phyloP scores from a whole-genome alignment of 64 coral and sea anemone genomes.

The Montipora foliosa region DNA sequence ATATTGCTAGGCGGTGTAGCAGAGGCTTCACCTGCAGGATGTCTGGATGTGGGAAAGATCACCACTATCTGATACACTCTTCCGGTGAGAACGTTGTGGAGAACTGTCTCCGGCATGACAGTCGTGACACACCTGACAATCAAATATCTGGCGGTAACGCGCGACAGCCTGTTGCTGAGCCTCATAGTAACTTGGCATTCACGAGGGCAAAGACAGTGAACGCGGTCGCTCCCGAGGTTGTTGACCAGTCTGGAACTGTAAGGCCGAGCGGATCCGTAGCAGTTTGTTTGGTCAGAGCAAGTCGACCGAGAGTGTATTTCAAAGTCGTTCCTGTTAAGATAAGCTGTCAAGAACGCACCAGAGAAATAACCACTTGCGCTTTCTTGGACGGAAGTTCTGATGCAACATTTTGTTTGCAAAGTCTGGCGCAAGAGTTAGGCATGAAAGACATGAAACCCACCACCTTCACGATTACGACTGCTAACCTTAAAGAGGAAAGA shows the following conservation, averaged over 20 bases:
- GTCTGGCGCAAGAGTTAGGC: constrained; percentile 34
- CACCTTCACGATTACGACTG: neutral
- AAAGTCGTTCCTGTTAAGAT: constrained; percentile 76
- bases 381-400: constrained; percentile 70
- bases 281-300: constrained; percentile 17
- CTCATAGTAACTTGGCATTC: too few relatives aligned
- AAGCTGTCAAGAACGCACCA: constrained; percentile 18
- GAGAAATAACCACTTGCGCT: constrained; percentile 51
- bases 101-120: neutral
- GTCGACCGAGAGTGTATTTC: constrained; percentile 64
- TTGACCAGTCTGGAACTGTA: neutral
- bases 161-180: too few relatives aligned
- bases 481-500: neutral
- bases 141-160: too few relatives aligned
- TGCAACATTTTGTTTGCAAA: constrained; percentile 58
- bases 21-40: constrained; percentile 69
- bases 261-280: constrained; percentile 11
- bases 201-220: too few relatives aligned
- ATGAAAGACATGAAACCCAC: neutral
- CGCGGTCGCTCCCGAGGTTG: too few relatives aligned
- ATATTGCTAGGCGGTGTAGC: constrained; percentile 61
- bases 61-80: constrained; percentile 73
- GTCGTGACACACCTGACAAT: neutral
- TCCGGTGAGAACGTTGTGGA: neutral
- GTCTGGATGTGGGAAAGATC: constrained; percentile 62